A percentile compares a stretch with the other conserved stretches of the same genome.
These are phyloP conservation scores for Apostichopus parvimensis DNA, from an alignment of 35 echinoderm and acorn worm species.

Conservation along the genomic window DNA sequence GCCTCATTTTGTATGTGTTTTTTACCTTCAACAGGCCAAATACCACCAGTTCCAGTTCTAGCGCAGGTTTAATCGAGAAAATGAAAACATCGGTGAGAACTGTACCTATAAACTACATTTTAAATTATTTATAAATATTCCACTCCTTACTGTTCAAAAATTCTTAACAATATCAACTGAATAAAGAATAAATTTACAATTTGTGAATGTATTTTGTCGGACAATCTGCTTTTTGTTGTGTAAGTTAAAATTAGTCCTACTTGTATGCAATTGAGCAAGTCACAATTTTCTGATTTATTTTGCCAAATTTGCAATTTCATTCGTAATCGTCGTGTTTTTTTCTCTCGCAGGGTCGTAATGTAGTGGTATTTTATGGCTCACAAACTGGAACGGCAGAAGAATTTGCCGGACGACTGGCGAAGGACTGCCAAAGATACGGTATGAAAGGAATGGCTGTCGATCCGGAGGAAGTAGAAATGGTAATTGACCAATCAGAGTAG, in stretches of 20 bases:
- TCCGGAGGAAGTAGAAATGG: conserved; percentile 97
- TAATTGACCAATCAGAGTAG: conserved; percentile 14
- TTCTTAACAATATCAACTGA: too few species aligned
- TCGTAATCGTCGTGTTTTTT: neutral
- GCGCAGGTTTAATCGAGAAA: conserved; percentile 78
- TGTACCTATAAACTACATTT: too few species aligned
- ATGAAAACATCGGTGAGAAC: conserved; percentile 87
- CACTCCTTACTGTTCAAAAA: too few species aligned
- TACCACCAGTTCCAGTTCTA: conserved; percentile 3
- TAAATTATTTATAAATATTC: too few species aligned
- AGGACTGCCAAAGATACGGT: conserved; percentile 83
- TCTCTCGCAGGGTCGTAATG: conserved; percentile 75
- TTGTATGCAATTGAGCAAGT: too few species aligned
- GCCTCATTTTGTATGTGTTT: neutral
- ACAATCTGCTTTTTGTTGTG: too few species aligned
- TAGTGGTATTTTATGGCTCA: conserved; percentile 95
- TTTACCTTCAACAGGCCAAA: conserved; percentile 35
- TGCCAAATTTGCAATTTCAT: neutral
- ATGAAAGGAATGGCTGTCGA: conserved; percentile 93
- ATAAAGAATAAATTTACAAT: too few species aligned
- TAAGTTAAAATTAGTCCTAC: too few species aligned
- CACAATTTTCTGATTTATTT: neutral
- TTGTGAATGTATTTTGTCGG: too few species aligned
- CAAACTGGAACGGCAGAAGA: conserved; percentile 97
- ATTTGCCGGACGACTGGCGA: conserved; percentile 87